phyloP scores from a whole-genome alignment of 2,113 vertebrate genomes.

The Eulemur macaco region DNA sequence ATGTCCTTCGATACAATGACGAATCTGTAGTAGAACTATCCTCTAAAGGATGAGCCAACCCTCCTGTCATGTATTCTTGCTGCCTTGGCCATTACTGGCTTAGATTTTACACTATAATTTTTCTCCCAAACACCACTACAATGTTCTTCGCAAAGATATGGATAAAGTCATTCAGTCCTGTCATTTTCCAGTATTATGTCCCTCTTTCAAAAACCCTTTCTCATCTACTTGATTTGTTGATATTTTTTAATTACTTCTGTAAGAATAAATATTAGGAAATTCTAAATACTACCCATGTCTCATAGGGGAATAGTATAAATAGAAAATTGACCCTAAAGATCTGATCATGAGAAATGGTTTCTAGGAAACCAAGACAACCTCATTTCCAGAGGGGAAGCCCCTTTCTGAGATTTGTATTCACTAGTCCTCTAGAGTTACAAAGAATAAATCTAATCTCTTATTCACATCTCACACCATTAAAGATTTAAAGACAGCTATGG shows the following conservation, averaged over 20 bases:
- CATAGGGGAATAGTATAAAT: accelerated
- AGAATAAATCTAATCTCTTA: not conserved
- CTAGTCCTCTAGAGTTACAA: accelerated
- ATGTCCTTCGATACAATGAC: not conserved
- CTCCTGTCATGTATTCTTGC: not conserved
- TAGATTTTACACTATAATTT: not conserved
- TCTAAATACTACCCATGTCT: not conserved
- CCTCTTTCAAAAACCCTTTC: not conserved
- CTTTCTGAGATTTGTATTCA: not conserved
- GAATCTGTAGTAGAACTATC: not conserved
- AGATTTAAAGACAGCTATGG: not conserved
- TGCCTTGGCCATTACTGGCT: not conserved
- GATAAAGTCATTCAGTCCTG: not conserved
- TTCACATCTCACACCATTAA: not conserved
- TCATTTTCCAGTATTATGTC: not conserved
- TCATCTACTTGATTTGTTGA: not conserved
- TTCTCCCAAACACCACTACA: not conserved
- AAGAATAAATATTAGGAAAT: not conserved
- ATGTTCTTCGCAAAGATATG: not conserved
- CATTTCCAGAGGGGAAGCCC: not conserved
- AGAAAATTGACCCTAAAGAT: not conserved
- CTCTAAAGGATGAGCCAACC: not conserved
- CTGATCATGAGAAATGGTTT: not conserved
- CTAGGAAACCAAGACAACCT: not conserved
- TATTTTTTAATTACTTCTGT: not conserved